Evolutionary conservation across 2,113 vertebrate species (phyloP).

Genomic region (Muntiacus muntjak): DNA sequence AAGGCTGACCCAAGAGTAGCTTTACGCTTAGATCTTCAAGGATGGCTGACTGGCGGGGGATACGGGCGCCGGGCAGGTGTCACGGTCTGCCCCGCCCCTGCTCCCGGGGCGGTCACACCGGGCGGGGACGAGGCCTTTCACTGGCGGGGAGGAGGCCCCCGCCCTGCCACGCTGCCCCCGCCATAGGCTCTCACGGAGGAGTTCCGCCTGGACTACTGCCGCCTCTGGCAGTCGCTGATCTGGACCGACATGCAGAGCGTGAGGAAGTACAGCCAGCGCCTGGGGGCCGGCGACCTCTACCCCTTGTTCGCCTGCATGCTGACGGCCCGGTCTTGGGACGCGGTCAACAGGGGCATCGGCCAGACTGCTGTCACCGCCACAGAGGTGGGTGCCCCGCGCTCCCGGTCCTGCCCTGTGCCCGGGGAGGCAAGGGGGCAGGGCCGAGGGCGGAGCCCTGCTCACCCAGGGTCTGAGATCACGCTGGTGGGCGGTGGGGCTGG

Average conservation of each 20-base stretch:
- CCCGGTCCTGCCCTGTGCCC: neutral
- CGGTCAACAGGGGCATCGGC: conserved; percentile 90
- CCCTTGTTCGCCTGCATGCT: conserved; percentile 95
- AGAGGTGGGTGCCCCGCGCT: conserved; percentile 82
- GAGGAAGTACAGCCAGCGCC: conserved; percentile 87
- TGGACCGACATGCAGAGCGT: conserved; percentile 87
- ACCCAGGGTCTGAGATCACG: neutral
- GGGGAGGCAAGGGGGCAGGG: neutral
- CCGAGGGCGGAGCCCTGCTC: neutral
- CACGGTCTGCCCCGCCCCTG: rapidly evolving
- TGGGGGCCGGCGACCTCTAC: conserved; percentile 93
- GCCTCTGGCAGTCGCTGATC: conserved; percentile 95
- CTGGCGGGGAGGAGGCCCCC: neutral
- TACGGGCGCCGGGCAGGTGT: neutral
- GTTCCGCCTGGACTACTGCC: conserved; percentile 94
- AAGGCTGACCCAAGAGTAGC: neutral
- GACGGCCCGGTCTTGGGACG: conserved; percentile 93
- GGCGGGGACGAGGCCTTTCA: neutral
- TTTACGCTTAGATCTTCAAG: neutral
- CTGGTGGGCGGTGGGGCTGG: neutral
- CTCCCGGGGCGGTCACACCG: neutral
- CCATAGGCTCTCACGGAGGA: conserved; percentile 86
- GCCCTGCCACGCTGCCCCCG: neutral
- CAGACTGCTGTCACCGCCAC: conserved; percentile 84
- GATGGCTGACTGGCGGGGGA: neutral